phyloP scores from a whole-genome alignment of 2,113 vertebrate genomes.

The Corythornis cristatus region DNA sequence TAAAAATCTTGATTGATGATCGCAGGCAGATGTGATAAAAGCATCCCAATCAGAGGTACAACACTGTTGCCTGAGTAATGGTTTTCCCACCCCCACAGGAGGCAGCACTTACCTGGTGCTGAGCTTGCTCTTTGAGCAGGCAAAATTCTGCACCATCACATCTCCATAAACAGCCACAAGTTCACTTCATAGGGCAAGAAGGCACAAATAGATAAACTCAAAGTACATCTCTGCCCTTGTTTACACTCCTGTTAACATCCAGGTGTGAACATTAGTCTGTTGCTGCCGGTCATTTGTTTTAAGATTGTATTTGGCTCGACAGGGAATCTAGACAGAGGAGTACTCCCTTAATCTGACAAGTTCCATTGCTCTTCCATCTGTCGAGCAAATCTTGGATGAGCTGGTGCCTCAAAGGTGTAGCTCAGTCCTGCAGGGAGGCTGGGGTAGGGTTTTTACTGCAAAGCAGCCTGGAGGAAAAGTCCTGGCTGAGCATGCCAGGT shows the following conservation, averaged over 20 bases:
- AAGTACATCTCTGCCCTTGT: not conserved
- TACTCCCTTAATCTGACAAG: conserved; percentile 14
- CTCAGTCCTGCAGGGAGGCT: not conserved
- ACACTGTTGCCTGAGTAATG: conserved; percentile 13
- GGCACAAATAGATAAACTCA: not conserved
- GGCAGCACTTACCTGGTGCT: not conserved
- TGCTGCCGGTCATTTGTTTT: conserved; percentile 30
- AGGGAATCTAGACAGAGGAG: conserved; percentile 20
- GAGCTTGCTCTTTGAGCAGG: not conserved
- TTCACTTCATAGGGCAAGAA: not conserved
- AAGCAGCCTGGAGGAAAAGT: not conserved
- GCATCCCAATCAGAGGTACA: conserved; percentile 5
- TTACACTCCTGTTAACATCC: conserved; percentile 14
- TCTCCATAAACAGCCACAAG: not conserved
- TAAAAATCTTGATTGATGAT: conserved; percentile 30
- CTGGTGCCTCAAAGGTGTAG: not conserved
- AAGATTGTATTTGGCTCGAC: conserved; percentile 11
- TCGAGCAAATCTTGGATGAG: not conserved
- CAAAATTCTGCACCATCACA: not conserved
- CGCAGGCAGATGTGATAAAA: not conserved
- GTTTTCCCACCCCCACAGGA: not conserved
- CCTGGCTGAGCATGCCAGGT: not conserved
- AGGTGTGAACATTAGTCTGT: not conserved
- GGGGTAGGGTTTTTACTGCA: not conserved
- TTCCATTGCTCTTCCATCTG: not conserved